Base-by-base conservation (phyloP, 2,113 vertebrate genomes). In the Lagopus muta region DNA sequence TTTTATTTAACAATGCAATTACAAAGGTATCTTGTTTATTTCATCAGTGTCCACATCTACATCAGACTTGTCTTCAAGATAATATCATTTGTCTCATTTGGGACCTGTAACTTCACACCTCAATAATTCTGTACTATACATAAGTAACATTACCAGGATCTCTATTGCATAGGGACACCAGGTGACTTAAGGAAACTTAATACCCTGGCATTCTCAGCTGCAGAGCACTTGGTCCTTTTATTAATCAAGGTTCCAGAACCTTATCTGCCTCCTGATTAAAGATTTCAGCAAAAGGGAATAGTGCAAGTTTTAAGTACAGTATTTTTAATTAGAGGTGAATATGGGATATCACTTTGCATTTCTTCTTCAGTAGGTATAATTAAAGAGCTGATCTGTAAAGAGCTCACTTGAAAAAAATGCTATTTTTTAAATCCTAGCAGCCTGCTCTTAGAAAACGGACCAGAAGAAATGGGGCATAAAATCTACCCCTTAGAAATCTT, bases 161-260 rank as follows among this genome's bases (percentile, higher is more conserved):
- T 91, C 93, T 96, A 64, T 95, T 93, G 92, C 84, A 86, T 85
- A 57, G 84, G 79, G 77, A 93, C 82, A 87, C 55, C 76, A 91
- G 90, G 85, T 95, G 82, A 95, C 94, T 88, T 62, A 47, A 43
- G 48, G 82, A 90, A 93, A 95, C 96, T 94, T 97, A 97, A 94
- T 91, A 86, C 76, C 40, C 67, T 95, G 92, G 94, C 93, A 96
- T 96, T 96, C 95, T 92, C 94, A 94, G 74, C 24, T 4, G 21
- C 79, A 86, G 52, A 96, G 70, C 48, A 57, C 75, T 96, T 69
- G 80, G 88, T 79, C 83, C 62, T 96, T 28, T 93, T 96, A 94
- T 96, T 96, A 97, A 96, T 97, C 94, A 96, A 91, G 80, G 76
- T 81, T 91, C 66, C 89, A 82, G 83, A 94, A 93, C 65, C 74